Conservation (phyloP, 2,113 vertebrate genomes). For the Ondatra zibethicus region DNA sequence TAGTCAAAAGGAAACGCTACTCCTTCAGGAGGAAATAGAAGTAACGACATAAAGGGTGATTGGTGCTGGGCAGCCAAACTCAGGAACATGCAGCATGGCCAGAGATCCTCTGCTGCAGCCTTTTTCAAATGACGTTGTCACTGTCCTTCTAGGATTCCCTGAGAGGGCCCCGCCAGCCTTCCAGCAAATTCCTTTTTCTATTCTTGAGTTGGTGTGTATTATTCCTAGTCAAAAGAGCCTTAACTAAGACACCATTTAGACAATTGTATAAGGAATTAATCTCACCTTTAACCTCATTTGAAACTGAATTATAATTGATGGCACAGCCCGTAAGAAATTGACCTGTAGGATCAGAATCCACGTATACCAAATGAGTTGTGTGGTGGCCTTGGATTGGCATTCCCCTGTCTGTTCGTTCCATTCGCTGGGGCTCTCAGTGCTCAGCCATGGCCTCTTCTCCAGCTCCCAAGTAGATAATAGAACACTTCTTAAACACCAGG, state of each 20-base stretch:
- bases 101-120: background rate
- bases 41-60: background rate
- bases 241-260: conserved; percentile 14
- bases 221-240: conserved; percentile 39
- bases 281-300: conserved; percentile 5
- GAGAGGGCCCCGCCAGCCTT: background rate
- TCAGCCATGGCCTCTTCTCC: conserved; percentile 63
- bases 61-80: background rate
- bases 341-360: conserved; percentile 38
- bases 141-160: background rate
- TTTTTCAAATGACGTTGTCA: background rate
- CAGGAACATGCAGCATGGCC: background rate
- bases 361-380: background rate
- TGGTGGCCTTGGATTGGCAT: background rate
- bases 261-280: conserved; percentile 45
- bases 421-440: conserved; percentile 37
- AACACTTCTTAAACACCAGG: conserved; percentile 71
- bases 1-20: background rate
- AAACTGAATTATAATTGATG: background rate
- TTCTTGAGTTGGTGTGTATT: background rate
- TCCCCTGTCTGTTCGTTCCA: conserved; percentile 49
- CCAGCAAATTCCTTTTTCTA: background rate
- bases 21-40: conserved; percentile 17
- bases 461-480: conserved; percentile 67
- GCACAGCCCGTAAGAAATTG: conserved; percentile 29